phyloP scores from a whole-genome alignment of 2,113 vertebrate genomes.

The Pimephales promelas region DNA sequence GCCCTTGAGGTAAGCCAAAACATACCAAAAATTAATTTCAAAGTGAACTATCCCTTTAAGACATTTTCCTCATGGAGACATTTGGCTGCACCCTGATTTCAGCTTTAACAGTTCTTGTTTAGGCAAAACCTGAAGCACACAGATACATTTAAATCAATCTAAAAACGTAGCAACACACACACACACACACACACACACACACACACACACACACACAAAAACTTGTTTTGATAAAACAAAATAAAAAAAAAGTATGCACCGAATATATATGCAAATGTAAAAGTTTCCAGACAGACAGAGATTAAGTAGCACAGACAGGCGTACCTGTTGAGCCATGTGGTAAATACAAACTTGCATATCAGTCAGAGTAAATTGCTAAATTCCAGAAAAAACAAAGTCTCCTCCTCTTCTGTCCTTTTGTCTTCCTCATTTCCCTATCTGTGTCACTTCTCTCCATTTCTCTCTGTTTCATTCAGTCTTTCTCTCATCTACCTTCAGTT shows the following conservation, averaged over 20 bases:
- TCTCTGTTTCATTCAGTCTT: conserved; percentile 31
- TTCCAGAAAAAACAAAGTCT: conserved; percentile 22
- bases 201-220: too few species aligned
- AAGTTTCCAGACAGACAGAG: not conserved
- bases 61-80: not conserved
- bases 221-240: too few species aligned
- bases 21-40: too few species aligned
- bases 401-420: not conserved
- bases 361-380: not conserved
- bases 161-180: not conserved
- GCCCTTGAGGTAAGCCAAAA: too few species aligned
- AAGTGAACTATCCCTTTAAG: too few species aligned
- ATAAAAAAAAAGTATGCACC: not conserved
- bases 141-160: not conserved
- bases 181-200: too few species aligned
- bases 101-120: not conserved
- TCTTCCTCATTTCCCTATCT: conserved; percentile 3
- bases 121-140: conserved; percentile 9
- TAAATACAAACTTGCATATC: conserved; percentile 27
- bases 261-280: conserved; percentile 22
- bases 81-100: not conserved
- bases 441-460: not conserved
- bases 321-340: conserved; percentile 11
- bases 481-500: conserved; percentile 48
- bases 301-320: conserved; percentile 17